phyloP scores from a whole-genome alignment of 2,113 vertebrate species.

The Gobio gobio region DNA sequence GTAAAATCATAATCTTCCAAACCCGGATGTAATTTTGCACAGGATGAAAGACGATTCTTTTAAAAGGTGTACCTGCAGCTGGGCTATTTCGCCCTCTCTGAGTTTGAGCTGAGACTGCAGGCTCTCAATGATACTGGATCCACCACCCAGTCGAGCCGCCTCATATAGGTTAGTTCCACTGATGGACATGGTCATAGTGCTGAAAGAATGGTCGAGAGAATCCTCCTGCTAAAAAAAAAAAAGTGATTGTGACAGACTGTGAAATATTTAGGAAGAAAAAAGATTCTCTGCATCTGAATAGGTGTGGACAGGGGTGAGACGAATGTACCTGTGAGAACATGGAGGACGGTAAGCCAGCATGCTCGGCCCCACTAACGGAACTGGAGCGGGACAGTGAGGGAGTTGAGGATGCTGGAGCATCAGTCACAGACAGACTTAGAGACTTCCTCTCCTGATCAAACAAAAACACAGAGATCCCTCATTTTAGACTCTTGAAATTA shows the following conservation, averaged over 20 bases:
- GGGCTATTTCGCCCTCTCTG: slow-evolving; percentile 91
- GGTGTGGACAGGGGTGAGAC: neutral
- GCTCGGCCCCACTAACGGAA: slow-evolving; percentile 89
- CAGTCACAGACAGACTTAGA: slow-evolving; percentile 71
- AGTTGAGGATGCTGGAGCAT: slow-evolving; percentile 85
- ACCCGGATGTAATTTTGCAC: neutral
- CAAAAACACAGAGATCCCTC: slow-evolving; percentile 31
- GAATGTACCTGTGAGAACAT: slow-evolving; percentile 84
- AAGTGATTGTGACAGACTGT: neutral
- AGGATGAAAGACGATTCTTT: neutral
- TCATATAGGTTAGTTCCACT: slow-evolving; percentile 92
- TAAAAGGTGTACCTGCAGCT: slow-evolving; percentile 85
- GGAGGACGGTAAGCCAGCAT: slow-evolving; percentile 85
- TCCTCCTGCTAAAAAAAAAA: slow-evolving; percentile 81
- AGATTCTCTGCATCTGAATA: neutral
- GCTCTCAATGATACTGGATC: slow-evolving; percentile 95
- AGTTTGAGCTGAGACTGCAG: slow-evolving; percentile 96
- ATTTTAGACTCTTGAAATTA: neutral
- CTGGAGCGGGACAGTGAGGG: slow-evolving; percentile 92
- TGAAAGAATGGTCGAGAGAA: slow-evolving; percentile 83
- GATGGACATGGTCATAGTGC: slow-evolving; percentile 78
- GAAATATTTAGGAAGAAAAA: neutral
- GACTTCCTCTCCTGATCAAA: slow-evolving; percentile 83
- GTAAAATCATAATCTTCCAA: neutral
- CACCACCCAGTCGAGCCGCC: slow-evolving; percentile 88